Evolutionary conservation across 2,888 invertebrate species (phyloP), one percentile per base, ranked within the genome.

Genomic region (Camptogramma bilineatum): DNA sequence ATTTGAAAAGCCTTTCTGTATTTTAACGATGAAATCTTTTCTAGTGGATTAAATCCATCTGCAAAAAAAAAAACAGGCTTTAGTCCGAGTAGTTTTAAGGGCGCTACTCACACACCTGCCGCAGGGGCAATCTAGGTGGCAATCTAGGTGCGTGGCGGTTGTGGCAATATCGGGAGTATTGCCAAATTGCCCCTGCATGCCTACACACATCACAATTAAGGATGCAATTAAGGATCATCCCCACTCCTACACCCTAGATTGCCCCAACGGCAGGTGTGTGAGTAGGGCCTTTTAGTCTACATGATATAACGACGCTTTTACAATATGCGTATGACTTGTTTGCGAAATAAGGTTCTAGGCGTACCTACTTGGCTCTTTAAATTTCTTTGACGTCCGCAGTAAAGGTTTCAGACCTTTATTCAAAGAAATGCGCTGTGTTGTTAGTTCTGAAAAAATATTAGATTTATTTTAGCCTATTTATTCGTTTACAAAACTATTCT

Each of bases 1-100:
- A 89, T 85, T 74, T 85, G 77, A 72, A 81, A 87, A 21, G 75
- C 69, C 77, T 86, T 90, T 70, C 75, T 84, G 66, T 85, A 81
- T 70, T 83, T 84, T 4, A 86, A 70, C 10, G 84, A 77, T 5
- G 89, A 79, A 68, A 78, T 64, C 56, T 74, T 80, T 24, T 59
- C 66, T 59, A 69, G 64, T 31, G 68, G 54, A 28, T 56, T 52
- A 31, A 69, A 61, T 57, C 56, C 73, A 47, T 73, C 83, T 85
- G 77, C n/a, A n/a, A 24, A 77, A 81, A 74, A 44, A 64, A 54
- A 60, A 62, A 65, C n/a, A 51, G 4, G n/a, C 28, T 28, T 58
- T n/a, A 47, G 46, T 52, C 13, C 17, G 34, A 13, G 13, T 31
- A 3, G 28, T 28, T 28, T 28, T 28, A n/a, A n/a, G n/a, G n/a